Base-by-base conservation (phyloP, 2,113 vertebrate species). In the Microcebus griseorufus region DNA sequence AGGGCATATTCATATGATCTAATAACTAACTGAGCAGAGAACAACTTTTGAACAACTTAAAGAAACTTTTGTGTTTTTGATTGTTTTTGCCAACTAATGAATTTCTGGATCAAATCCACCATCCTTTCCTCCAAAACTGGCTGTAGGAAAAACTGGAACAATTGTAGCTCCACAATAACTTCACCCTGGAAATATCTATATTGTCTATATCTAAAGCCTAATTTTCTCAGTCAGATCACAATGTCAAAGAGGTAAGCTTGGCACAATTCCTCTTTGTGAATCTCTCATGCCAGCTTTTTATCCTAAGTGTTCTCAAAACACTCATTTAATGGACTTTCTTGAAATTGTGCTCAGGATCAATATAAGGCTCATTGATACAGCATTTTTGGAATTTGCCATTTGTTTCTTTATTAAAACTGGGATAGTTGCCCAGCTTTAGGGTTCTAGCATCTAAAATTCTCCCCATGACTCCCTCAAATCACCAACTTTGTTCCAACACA, bases 261-360 rank as follows among this genome's bases (percentile, higher is more conserved):
- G 53, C 34, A n/a, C 17, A 20, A 45, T 18, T 64, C 29, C 72
- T 80, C 48, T 75, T 51, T 48, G 78, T 76, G 42, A 78, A 82
- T 79, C n/a, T 81, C 51, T 89, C 25, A 32, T 80, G 65, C 42
- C 73, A 95, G 65, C 22, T 39, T 89, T 88, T 86, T 70, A 82
- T 62, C 64, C 20, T 96, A 96, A 93, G 94, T 96, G 75, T 90
- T 96, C 84, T 92, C 65, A 80, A 92, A 92, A 79, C 39, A 55
- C 78, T 14, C 29, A 72, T 90, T 90, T 92, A 96, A 95, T 90
- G 76, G 58, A 18, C 34, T 64, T 92, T 96, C 53, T 76, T 94
- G 37, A 96, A 90, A 93, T 18, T 64, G 67, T 29, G 6, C 58
- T 88, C n/a, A 69, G 4, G 42, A 96, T 97, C 92, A 82, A 93